Percentiles rank a stretch among this genome's conserved stretches.
Evolutionary conservation across 2,888 invertebrate species (phyloP).

Genomic region (Acleris cristana): DNA sequence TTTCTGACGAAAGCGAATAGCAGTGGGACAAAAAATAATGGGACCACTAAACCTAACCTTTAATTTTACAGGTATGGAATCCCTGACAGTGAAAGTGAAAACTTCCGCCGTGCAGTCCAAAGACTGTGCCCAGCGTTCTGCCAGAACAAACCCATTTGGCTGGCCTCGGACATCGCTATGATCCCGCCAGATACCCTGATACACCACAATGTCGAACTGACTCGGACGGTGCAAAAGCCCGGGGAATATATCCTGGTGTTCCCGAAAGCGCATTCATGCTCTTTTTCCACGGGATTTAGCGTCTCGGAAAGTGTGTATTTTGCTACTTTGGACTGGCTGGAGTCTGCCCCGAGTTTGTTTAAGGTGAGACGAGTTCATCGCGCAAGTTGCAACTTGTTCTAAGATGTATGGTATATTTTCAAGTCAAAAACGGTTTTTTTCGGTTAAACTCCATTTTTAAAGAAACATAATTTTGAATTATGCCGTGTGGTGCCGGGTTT

Average conservation of each 20-base stretch:
- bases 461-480: too few relatives aligned
- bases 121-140: constrained; percentile 91
- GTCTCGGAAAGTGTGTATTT: constrained; percentile 97
- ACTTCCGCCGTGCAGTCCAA: constrained; percentile 90
- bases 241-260: constrained; percentile 96
- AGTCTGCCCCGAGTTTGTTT: constrained; percentile 88
- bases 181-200: constrained; percentile 92
- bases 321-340: constrained; percentile 91
- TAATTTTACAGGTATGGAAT: constrained; percentile 87
- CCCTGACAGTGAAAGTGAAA: constrained; percentile 89
- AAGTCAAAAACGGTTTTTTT: too few relatives aligned
- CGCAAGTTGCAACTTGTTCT: too few relatives aligned
- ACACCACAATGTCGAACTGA: constrained; percentile 90
- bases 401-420: too few relatives aligned
- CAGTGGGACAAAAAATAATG: not conserved
- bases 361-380: constrained; percentile 71
- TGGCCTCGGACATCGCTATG: constrained; percentile 96
- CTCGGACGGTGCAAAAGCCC: constrained; percentile 91
- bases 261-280: constrained; percentile 93
- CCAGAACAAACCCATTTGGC: constrained; percentile 93
- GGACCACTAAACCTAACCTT: not conserved
- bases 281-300: constrained; percentile 93
- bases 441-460: too few relatives aligned
- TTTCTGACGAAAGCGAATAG: too few relatives aligned
- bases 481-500: too few relatives aligned